Base-by-base conservation (phyloP, 2,797 vertebrate species). In the Clarias laeviceps region DNA sequence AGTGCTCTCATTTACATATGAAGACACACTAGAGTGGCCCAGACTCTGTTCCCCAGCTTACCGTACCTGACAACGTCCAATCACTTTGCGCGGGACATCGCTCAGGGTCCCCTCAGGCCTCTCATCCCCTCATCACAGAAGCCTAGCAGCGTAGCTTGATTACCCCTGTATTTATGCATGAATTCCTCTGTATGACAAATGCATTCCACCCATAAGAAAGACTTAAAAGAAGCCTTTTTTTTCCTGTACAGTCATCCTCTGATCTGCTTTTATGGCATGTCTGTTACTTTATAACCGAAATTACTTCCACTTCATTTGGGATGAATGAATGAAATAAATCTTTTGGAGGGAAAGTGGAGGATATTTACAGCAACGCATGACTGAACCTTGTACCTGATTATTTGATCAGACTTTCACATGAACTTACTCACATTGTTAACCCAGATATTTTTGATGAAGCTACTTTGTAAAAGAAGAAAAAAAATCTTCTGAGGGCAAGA, bases 1-100 rank as follows among this genome's bases (percentile, higher is more conserved):
- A 90, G 87, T 88, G 92, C 93, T 94, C 91, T 90, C 83, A 97
- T 96, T 96, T 95, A 94, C 95, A 96, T 96, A 94, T 96, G 92
- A 94, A 96, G 94, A 91, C 94, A 89, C 84, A 80, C 34, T 80
- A 54, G 85, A 78, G 86, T 80, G 84, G 86, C 86, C 89, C 81
- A 72, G 77, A 81, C 85, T 86, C 57, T 29, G 82, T 89, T 84
- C 85, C 27, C 64, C 65, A 54, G 80, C 61, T 73, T 84, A 77
- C 81, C 66, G 84, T 80, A 85, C 84, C 82, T 87, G 77, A 84
- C 65, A 82, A 82, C 37, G 83, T 85, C 87, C 85, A 74, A 87
- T 90, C 92, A 88, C 91, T 90, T 92, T 89, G 57, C 70, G 78
- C 62, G 45, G 61, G 76, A 78, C 69, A 70, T 92, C 89, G 40